Conservation (phyloP, 2,113 vertebrate species). For the Catharus minimus region DNA sequence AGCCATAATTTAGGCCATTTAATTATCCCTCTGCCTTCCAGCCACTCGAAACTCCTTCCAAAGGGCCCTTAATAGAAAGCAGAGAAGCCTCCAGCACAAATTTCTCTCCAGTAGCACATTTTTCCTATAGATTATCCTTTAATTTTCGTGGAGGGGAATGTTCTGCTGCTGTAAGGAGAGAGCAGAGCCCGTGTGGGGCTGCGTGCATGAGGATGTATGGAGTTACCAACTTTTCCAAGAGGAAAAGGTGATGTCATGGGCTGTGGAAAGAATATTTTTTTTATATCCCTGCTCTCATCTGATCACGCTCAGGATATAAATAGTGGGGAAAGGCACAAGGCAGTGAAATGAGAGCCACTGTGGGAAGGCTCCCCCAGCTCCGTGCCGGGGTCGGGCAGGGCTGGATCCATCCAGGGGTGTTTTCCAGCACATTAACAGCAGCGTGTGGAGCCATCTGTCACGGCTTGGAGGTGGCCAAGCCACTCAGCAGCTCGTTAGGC, state of each 20-base stretch:
- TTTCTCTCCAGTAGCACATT: not conserved
- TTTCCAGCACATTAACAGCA: slow-evolving; percentile 7
- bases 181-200: not conserved
- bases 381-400: not conserved
- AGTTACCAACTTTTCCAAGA: slow-evolving; percentile 8
- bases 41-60: not conserved
- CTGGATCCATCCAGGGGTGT: not conserved
- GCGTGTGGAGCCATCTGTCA: slow-evolving; percentile 35
- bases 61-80: not conserved
- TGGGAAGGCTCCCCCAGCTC: not conserved
- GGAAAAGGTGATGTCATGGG: slow-evolving; percentile 57
- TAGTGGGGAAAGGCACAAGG: slow-evolving; percentile 6
- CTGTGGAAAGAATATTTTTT: slow-evolving; percentile 5
- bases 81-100: not conserved
- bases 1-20: not conserved
- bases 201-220: not conserved
- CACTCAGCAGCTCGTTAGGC: slow-evolving; percentile 40
- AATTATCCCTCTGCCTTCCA: not conserved
- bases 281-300: not conserved
- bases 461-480: not conserved
- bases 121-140: slow-evolving; percentile 6
- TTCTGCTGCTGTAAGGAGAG: not conserved
- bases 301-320: slow-evolving; percentile 12
- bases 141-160: not conserved
- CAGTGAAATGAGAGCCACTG: not conserved